phyloP scores from a whole-genome alignment of 2,888 invertebrate species.

The Eurytoma californica region DNA sequence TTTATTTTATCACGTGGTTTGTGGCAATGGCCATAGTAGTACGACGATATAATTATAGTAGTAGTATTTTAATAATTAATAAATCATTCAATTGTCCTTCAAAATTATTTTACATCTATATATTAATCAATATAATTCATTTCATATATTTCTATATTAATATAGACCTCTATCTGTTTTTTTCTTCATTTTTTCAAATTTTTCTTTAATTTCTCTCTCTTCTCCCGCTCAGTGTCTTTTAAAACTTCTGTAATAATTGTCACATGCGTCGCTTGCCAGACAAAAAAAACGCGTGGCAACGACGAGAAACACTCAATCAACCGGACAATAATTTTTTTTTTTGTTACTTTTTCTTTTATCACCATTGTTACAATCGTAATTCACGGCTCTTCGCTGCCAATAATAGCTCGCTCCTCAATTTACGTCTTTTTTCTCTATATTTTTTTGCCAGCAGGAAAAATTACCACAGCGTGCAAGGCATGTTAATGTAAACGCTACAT shows the following conservation, averaged over 20 bases:
- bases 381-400: slow-evolving; percentile 43
- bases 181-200: slow-evolving; percentile 55
- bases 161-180: slow-evolving; percentile 72
- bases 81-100: slow-evolving; percentile 68
- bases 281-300: slow-evolving; percentile 62
- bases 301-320: slow-evolving; percentile 67
- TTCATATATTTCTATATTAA: slow-evolving; percentile 72
- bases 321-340: slow-evolving; percentile 54
- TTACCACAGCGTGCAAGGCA: slow-evolving; percentile 53
- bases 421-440: slow-evolving; percentile 1
- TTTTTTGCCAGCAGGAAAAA: slow-evolving; percentile 40
- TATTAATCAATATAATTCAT: slow-evolving; percentile 74
- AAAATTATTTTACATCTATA: slow-evolving; percentile 74
- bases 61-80: slow-evolving; percentile 51
- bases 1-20: slow-evolving; percentile 53
- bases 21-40: slow-evolving; percentile 54
- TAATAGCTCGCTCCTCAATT: slow-evolving; percentile 47
- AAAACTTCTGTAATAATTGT: slow-evolving; percentile 50
- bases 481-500: slow-evolving; percentile 37
- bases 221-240: slow-evolving; percentile 52
- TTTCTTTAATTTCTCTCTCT: slow-evolving; percentile 58
- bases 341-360: slow-evolving; percentile 35
- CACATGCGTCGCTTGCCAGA: slow-evolving; percentile 59
- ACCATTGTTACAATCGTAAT: slow-evolving; percentile 39
- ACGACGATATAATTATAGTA: slow-evolving; percentile 54